Evolutionary conservation across 2,797 vertebrate genomes (phyloP).

Genomic region (Miichthys miiuy): DNA sequence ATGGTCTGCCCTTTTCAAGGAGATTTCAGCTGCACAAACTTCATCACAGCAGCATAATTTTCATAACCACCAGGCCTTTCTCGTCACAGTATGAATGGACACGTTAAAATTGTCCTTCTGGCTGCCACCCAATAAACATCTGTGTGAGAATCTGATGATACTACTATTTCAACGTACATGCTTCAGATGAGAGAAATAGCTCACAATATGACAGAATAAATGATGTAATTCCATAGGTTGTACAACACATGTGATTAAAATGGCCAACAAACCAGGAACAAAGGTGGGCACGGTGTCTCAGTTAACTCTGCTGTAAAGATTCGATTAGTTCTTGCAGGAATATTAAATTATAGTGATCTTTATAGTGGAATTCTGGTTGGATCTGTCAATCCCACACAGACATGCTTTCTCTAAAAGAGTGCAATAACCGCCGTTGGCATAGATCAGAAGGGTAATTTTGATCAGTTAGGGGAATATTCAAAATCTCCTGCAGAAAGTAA

Average conservation of each 20-base stretch:
- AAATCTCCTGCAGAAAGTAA: neutral
- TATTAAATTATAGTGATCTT: conserved; percentile 14
- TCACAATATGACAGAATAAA: neutral
- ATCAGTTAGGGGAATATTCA: neutral
- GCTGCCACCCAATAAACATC: neutral
- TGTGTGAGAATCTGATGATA: neutral
- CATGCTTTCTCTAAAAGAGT: neutral
- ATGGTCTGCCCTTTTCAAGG: neutral
- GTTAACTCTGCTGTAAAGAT: conserved; percentile 6
- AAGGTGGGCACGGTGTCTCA: neutral
- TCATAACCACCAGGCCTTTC: neutral
- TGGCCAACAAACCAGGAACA: neutral
- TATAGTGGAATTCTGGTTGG: conserved; percentile 24
- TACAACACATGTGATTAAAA: neutral
- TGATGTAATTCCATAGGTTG: neutral
- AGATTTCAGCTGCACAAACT: neutral
- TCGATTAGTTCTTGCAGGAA: conserved; percentile 18
- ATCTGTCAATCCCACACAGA: conserved; percentile 8
- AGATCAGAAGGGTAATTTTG: neutral
- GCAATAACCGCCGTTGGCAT: neutral
- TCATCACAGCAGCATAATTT: neutral
- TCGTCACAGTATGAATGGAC: neutral
- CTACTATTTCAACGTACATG: neutral
- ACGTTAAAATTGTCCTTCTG: neutral
- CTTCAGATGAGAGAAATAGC: neutral